Base-by-base conservation (phyloP, 1,140 invertebrate genomes). In the Macrobrachium rosenbergii region DNA sequence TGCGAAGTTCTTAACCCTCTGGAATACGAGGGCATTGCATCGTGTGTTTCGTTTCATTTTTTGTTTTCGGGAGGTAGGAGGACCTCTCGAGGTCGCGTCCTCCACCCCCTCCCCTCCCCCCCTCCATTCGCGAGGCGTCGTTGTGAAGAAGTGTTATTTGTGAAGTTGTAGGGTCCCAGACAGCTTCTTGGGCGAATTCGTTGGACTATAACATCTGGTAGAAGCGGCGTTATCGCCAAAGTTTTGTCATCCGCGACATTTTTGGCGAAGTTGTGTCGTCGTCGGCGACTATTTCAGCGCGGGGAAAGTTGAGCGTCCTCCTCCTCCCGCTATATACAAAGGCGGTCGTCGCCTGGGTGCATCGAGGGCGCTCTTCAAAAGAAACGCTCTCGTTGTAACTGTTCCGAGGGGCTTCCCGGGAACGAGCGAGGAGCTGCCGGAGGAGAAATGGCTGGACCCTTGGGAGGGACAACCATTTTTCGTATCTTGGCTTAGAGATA, bases 111-210 rank as follows among this genome's bases (percentile, higher is more conserved):
- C 23, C 63, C 17, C 5, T 5, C 21, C 60, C 52, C 60, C n/a
- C 63, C 23, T 43, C 21, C 23, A 6, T 45, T 58, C 28, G 28
- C 28, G 28, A 37, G 28, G 28, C 28, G 82, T 62, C 21, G 69
- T 83, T 62, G 63, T 19, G 80, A 82, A 52, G 80, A 72, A 63
- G 82, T 84, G 82, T 77, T 67, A 23, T 84, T 84, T 16, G 72
- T 28, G 82, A 78, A 84, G 28, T 78, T 84, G n/a, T 59, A 60
- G 77, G 73, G 82, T 84, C 82, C 43, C 73, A 77, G 72, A 75
- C 82, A 43, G 59, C 72, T 72, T 83, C 82, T 37, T 76, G 58
- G 58, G 63, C 82, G 58, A 83, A 83, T 73, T 83, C 73, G 82
- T 78, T 21, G 79, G 19, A 62, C 8, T 62, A 60, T 63, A 78